Percentiles rank a stretch among this genome's conserved stretches.
Evolutionary conservation across 2,797 vertebrate genomes (phyloP).

Genomic region (Remorina albescens): DNA sequence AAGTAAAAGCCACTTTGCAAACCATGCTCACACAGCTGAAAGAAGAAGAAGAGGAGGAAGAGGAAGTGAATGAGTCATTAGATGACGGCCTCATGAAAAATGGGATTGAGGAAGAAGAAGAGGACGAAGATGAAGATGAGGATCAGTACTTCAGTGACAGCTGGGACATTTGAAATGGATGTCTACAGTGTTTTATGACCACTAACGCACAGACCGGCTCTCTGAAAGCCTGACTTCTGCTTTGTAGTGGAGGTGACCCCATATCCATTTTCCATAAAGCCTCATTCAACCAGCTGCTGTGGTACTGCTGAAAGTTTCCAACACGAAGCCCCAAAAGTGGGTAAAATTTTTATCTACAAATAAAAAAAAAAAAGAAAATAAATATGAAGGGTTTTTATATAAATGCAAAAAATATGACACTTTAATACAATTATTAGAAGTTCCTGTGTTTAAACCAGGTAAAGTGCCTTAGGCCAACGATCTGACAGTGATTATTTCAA

Average conservation of each 20-base stretch:
- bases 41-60: slow-evolving; percentile 73
- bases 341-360: slow-evolving; percentile 22
- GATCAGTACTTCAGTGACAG: slow-evolving; percentile 88
- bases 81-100: slow-evolving; percentile 69
- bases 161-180: slow-evolving; percentile 85
- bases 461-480: slow-evolving; percentile 31
- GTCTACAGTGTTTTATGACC: slow-evolving; percentile 55
- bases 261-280: slow-evolving; percentile 64
- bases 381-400: slow-evolving; percentile 30
- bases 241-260: slow-evolving; percentile 58
- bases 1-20: slow-evolving; percentile 91
- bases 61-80: slow-evolving; percentile 54
- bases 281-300: slow-evolving; percentile 48
- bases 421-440: slow-evolving; percentile 46
- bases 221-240: slow-evolving; percentile 57
- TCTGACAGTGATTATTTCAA: neutral
- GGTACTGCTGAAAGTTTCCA: slow-evolving; percentile 45
- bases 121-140: slow-evolving; percentile 78
- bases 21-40: slow-evolving; percentile 88
- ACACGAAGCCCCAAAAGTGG: slow-evolving; percentile 19
- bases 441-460: slow-evolving; percentile 21
- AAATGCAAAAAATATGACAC: slow-evolving; percentile 36
- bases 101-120: slow-evolving; percentile 63
- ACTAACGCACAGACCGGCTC: slow-evolving; percentile 58
- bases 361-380: slow-evolving; percentile 1